phyloP scores from a whole-genome alignment of 2,113 vertebrate species.

The Thinocorus orbignyianus region DNA sequence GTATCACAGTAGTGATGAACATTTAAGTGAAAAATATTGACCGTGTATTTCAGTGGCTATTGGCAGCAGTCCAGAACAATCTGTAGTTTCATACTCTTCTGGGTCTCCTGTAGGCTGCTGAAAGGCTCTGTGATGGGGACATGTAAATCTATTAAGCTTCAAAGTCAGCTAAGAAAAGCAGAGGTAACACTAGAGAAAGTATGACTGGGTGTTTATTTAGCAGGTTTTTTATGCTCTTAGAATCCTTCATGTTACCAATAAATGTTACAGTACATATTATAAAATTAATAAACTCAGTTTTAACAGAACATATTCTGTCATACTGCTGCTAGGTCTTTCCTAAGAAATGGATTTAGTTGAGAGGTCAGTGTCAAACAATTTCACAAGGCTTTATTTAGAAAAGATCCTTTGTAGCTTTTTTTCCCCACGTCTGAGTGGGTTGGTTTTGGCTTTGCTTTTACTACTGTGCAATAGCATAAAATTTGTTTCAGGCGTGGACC shows the following conservation, averaged over 20 bases:
- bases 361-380: neutral
- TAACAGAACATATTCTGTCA: neutral
- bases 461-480: neutral
- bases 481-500: neutral
- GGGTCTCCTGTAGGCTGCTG: neutral
- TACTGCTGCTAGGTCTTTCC: neutral
- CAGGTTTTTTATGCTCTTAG: neutral
- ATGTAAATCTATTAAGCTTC: neutral
- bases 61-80: neutral
- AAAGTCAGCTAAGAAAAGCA: neutral
- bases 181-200: neutral
- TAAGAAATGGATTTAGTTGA: neutral
- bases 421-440: too few species aligned
- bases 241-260: neutral
- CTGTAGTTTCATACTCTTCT: neutral
- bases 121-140: neutral
- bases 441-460: neutral
- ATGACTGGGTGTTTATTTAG: neutral
- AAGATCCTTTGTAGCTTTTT: neutral
- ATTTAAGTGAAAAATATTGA: neutral
- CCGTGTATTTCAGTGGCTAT: neutral
- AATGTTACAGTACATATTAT: neutral
- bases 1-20: neutral
- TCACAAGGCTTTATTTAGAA: neutral
- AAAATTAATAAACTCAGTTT: neutral